Percentiles rank a stretch among this genome's conserved stretches.
Evolutionary conservation across 2,888 invertebrate species (phyloP).

Genomic region (Dasypogon diadema): DNA sequence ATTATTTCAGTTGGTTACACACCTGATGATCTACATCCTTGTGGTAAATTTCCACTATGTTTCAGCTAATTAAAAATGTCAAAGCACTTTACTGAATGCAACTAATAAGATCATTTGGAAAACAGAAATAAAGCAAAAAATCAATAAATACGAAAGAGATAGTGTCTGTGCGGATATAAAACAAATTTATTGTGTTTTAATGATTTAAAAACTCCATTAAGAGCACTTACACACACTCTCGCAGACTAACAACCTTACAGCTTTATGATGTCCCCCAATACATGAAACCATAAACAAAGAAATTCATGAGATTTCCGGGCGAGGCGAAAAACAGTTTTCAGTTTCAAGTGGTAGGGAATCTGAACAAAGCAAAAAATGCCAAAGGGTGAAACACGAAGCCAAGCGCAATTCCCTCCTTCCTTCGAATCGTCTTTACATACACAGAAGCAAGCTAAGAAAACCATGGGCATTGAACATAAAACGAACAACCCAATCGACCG

Average conservation of each 20-base stretch:
- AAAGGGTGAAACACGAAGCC: constrained; percentile 38
- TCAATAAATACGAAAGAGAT: constrained; percentile 46
- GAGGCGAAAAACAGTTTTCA: constrained; percentile 45
- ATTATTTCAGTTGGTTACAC: background rate
- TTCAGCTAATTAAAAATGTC: constrained; percentile 38
- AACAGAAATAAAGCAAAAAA: constrained; percentile 21
- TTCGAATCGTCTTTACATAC: constrained; percentile 16
- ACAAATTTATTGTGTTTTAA: constrained; percentile 52
- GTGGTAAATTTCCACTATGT: constrained; percentile 3
- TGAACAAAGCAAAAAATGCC: background rate
- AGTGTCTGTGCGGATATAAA: constrained; percentile 44
- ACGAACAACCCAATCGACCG: constrained; percentile 43
- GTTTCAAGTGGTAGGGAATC: constrained; percentile 24
- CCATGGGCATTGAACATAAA: constrained; percentile 35
- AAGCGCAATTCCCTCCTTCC: constrained; percentile 10
- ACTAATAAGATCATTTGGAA: background rate
- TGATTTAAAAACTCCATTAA: constrained; percentile 54
- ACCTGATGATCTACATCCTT: constrained; percentile 31
- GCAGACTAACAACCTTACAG: background rate
- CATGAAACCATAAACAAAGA: constrained; percentile 51
- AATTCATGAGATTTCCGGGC: constrained; percentile 48
- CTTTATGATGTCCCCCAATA: constrained; percentile 47
- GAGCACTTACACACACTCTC: constrained; percentile 51
- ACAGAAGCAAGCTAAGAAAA: constrained; percentile 18
- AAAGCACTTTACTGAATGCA: background rate